Percentiles rank a stretch among this genome's conserved stretches.
Evolutionary conservation across 1,140 invertebrate species (phyloP).

Genomic region (Bombus pyrosoma): DNA sequence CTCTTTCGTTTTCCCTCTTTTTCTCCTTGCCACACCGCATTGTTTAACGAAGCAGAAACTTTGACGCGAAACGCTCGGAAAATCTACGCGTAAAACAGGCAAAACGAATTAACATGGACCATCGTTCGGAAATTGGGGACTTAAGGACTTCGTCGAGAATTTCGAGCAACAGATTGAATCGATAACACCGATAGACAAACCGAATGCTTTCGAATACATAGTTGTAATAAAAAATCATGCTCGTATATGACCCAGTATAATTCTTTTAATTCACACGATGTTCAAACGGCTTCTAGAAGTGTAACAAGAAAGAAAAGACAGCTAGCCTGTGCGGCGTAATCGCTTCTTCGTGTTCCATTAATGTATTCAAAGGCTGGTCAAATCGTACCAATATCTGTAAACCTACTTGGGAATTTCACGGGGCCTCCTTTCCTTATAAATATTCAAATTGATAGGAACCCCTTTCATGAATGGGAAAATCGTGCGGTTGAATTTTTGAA

Average conservation of each 20-base stretch:
- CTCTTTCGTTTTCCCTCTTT: too few relatives aligned
- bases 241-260: background rate
- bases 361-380: constrained; percentile 56
- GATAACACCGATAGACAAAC: background rate
- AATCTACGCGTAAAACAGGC: constrained; percentile 9
- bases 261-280: background rate
- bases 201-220: background rate
- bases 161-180: too few relatives aligned
- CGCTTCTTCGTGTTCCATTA: constrained; percentile 40
- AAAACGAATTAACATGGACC: constrained; percentile 24
- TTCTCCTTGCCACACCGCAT: background rate
- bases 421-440: constrained; percentile 68
- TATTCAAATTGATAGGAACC: constrained; percentile 68
- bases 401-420: constrained; percentile 64
- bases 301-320: too few relatives aligned
- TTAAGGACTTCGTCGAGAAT: background rate
- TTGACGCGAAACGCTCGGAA: background rate
- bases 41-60: background rate
- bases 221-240: background rate
- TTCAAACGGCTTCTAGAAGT: background rate
- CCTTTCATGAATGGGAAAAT: constrained; percentile 52
- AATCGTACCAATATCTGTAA: constrained; percentile 61
- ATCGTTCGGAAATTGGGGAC: background rate
- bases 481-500: constrained; percentile 70
- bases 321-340: too few relatives aligned